Percentiles rank a stretch among this genome's conserved stretches.
phyloP scores from a whole-genome alignment of 2,888 invertebrate genomes.

The Monoplex corrugatus region DNA sequence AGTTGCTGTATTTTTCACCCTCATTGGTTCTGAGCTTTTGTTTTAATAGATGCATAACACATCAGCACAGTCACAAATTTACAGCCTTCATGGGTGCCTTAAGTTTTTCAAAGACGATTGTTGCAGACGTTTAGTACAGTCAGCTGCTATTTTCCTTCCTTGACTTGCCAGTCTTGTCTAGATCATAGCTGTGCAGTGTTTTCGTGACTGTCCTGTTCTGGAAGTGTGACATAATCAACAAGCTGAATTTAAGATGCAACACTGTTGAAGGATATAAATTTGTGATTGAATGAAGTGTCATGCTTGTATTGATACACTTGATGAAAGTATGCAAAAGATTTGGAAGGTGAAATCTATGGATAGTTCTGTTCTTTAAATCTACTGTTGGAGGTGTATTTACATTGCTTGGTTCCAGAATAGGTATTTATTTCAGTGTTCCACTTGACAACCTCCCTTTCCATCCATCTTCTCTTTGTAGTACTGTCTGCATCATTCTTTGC shows the following conservation, averaged over 20 bases:
- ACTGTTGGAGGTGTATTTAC: no score
- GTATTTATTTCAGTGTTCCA: slow-evolving; percentile 8
- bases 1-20: not conserved
- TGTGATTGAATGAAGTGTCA: slow-evolving; percentile 13
- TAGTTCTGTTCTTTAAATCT: no score
- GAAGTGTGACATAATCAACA: not conserved
- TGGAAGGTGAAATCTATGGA: not conserved
- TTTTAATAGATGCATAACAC: not conserved
- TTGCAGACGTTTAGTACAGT: not conserved
- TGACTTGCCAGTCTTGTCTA: not conserved
- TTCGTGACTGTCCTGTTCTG: not conserved
- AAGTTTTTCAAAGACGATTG: not conserved
- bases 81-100: slow-evolving; percentile 32
- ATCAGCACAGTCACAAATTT: slow-evolving; percentile 16
- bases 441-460: not conserved
- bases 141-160: not conserved
- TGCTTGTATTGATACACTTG: not conserved
- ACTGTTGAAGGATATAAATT: slow-evolving; percentile 28
- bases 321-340: not conserved
- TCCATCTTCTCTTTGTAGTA: not conserved
- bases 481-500: not conserved
- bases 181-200: not conserved
- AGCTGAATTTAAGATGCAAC: not conserved
- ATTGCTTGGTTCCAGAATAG: no score
- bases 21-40: not conserved